A percentile compares a stretch with the other conserved stretches of the same genome.
Conservation (phyloP, 2,888 invertebrate species). For the Tetropium fuscum region DNA sequence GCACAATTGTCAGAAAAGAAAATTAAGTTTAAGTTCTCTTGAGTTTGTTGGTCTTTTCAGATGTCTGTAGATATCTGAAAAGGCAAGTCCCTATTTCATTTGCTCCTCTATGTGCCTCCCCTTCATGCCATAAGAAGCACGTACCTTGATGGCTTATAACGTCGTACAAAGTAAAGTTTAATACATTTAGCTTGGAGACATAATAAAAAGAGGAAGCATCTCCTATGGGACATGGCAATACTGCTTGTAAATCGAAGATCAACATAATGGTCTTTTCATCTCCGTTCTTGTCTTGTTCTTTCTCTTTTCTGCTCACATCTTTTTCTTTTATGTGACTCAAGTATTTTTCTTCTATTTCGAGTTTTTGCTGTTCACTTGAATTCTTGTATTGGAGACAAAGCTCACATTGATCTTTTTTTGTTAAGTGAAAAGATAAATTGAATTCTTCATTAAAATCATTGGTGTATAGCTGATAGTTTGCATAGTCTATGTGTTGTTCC, state of each 20-base stretch:
- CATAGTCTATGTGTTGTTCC: background rate
- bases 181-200: background rate
- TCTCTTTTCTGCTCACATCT: background rate
- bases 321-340: background rate
- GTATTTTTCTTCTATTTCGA: background rate
- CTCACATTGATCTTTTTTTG: constrained; percentile 11
- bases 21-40: background rate
- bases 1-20: background rate
- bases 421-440: background rate
- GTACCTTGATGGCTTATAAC: background rate
- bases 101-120: background rate
- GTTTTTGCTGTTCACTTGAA: background rate
- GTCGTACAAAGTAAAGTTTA: background rate
- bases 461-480: background rate
- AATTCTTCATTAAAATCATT: background rate
- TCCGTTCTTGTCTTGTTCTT: background rate
- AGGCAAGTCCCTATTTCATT: background rate
- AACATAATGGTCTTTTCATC: background rate
- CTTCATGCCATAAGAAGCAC: background rate
- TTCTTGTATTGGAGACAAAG: background rate
- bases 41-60: background rate
- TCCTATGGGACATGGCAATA: constrained; percentile 26
- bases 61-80: background rate
- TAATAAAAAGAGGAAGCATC: constrained; percentile 3
- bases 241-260: background rate